Evolutionary conservation across 2,113 vertebrate genomes (phyloP), one percentile per base, ranked within the genome.

Genomic region (Phaetusa simplex): DNA sequence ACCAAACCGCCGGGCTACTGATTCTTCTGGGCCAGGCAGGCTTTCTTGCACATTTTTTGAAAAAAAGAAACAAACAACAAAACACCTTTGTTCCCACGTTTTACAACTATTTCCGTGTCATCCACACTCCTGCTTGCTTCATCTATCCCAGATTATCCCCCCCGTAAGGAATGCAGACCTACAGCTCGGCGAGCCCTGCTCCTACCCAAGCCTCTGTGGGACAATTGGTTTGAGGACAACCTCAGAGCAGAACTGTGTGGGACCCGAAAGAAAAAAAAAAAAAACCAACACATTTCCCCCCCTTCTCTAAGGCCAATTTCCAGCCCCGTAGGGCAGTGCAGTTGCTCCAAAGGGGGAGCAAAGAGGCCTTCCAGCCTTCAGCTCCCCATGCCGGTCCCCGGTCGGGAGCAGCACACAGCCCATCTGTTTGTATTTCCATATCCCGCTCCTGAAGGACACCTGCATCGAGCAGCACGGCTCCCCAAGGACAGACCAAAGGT

Each of bases 181-280:
- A 9, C n/a, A 43, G 26, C 38, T 84, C 1, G 3, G 27, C 26
- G 21, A 71, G 3, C 19, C 24, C 38, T 22, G 59, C 55, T 43
- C 59, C 34, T 34, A 29, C 0, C 58, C 49, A 23, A 59, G 42
- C n/a, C 64, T 23, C 20, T 2, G 8, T 0, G 1, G 30, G 6
- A 21, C 8, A 29, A 64, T 26, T 27, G 32, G 11, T 22, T 23
- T 22, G 8, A 29, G 71, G 36, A 27, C 36, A 42, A 61, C 12
- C 19, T 10, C 21, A 27, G 47, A 40, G 47, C 11, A 36, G 34
- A 36, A 83, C 6, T 9, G 16, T 0, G 1, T 23, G 19, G 71
- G 1, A 65, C 0, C n/a, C 4, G 7, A 32, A 17, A 19, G 7
- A 72, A 80, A 55, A 42, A 42, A 42, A 42, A 10, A 80, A 55